phyloP scores from a whole-genome alignment of 2,797 vertebrate species.

The Lepus oiostolus region DNA sequence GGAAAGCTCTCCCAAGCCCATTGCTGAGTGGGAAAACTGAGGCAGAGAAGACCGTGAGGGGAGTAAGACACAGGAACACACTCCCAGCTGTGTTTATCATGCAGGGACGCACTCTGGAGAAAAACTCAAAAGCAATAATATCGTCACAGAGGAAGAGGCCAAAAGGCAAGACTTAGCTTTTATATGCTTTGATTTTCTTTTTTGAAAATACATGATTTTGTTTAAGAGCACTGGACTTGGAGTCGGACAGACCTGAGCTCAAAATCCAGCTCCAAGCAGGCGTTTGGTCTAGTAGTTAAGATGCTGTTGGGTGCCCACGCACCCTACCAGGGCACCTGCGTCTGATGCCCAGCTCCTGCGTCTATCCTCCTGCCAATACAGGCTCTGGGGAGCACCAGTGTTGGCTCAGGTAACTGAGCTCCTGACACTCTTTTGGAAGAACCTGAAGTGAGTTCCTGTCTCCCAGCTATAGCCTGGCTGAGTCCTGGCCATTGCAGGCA shows the following conservation, averaged over 20 bases:
- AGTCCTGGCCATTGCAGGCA: no score
- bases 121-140: slow-evolving; percentile 9
- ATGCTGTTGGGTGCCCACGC: no score
- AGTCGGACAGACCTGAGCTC: neutral
- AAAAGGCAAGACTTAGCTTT: neutral
- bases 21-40: neutral
- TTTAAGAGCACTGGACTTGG: neutral
- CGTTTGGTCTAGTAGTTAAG: no score
- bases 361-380: no score
- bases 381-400: no score
- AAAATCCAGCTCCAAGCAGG: neutral
- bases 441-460: no score
- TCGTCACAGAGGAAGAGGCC: neutral
- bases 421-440: no score
- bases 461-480: no score
- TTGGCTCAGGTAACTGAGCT: no score
- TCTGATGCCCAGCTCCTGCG: no score
- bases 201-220: neutral
- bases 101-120: neutral
- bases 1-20: neutral
- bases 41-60: neutral
- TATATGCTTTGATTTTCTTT: slow-evolving; percentile 9
- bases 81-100: neutral
- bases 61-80: neutral
- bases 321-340: no score